These are phyloP conservation scores for Drosophila nigromelanica DNA, from an alignment of 1,140 invertebrate genomes.

Conservation along the genomic window DNA sequence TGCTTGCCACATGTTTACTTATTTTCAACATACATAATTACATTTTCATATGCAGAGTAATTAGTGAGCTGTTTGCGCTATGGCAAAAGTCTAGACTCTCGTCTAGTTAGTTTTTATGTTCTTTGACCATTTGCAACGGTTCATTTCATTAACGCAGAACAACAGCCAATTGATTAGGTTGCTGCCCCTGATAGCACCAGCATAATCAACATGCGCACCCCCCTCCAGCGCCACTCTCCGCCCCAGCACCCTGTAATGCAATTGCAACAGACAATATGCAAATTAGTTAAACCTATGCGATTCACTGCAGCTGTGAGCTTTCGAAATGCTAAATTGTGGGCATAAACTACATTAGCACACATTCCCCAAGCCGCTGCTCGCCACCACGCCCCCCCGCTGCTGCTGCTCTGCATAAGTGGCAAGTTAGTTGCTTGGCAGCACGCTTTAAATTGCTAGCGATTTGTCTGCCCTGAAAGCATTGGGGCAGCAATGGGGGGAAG, in stretches of 20 bases:
- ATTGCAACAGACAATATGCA: conserved; percentile 72
- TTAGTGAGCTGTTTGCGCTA: conserved; percentile 30
- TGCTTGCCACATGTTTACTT: conserved; percentile 45
- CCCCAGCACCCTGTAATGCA: conserved; percentile 56
- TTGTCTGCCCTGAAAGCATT: conserved; percentile 39
- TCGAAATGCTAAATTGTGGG: conserved; percentile 70
- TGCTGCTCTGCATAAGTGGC: conserved; percentile 30
- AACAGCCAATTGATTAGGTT: conserved; percentile 65
- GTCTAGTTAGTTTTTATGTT: conserved; percentile 17
- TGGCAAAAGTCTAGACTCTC: conserved; percentile 23
- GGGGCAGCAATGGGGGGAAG: neutral
- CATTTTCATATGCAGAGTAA: conserved; percentile 51
- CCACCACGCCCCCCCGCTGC: neutral
- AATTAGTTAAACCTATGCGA: conserved; percentile 65
- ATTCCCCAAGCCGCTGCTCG: conserved; percentile 12
- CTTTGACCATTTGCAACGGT: conserved; percentile 11
- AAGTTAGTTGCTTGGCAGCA: conserved; percentile 57
- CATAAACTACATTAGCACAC: conserved; percentile 71
- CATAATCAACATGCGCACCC: neutral
- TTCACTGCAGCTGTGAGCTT: conserved; percentile 50
- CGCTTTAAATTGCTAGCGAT: conserved; percentile 51
- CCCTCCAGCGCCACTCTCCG: neutral
- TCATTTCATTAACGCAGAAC: conserved; percentile 46
- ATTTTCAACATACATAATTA: conserved; percentile 47
- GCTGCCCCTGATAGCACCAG: neutral